phyloP scores from a whole-genome alignment of 2,113 vertebrate species.

The Heliornis fulica region DNA sequence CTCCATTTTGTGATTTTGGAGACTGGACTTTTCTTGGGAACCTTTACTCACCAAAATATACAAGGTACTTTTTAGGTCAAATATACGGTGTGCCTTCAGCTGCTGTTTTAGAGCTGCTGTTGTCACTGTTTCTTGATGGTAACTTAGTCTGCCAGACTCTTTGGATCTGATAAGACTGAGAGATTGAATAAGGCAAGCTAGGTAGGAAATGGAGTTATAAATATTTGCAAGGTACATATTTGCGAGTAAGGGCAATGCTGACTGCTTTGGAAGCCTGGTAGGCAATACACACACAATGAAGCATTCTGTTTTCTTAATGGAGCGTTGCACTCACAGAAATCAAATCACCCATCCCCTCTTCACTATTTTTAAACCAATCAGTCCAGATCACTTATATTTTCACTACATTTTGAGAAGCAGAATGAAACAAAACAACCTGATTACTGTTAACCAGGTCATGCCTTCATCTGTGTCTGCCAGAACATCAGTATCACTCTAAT shows the following conservation, averaged over 20 bases:
- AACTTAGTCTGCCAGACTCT: background rate
- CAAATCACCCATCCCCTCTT: slow-evolving; percentile 6
- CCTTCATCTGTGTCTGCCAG: background rate
- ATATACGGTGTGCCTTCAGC: background rate
- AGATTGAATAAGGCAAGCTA: slow-evolving; percentile 3
- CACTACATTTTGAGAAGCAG: background rate
- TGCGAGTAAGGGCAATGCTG: background rate
- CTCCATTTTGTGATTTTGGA: background rate
- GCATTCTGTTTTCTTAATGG: slow-evolving; percentile 43
- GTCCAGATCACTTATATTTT: slow-evolving; percentile 11
- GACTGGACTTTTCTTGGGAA: background rate
- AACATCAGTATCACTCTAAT: background rate
- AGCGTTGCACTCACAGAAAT: slow-evolving; percentile 15
- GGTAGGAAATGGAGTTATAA: slow-evolving; percentile 29
- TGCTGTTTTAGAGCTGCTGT: background rate
- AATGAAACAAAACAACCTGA: background rate
- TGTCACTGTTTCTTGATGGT: background rate
- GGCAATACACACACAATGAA: slow-evolving; percentile 10
- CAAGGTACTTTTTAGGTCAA: background rate
- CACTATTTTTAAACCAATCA: background rate
- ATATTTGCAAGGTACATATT: slow-evolving; percentile 21
- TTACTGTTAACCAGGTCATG: background rate
- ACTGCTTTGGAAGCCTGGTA: background rate
- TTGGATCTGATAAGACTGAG: background rate
- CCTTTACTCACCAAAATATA: background rate